These are phyloP conservation scores for Drosophila teissieri DNA, from an alignment of 1,140 invertebrate species.

Conservation along the genomic window DNA sequence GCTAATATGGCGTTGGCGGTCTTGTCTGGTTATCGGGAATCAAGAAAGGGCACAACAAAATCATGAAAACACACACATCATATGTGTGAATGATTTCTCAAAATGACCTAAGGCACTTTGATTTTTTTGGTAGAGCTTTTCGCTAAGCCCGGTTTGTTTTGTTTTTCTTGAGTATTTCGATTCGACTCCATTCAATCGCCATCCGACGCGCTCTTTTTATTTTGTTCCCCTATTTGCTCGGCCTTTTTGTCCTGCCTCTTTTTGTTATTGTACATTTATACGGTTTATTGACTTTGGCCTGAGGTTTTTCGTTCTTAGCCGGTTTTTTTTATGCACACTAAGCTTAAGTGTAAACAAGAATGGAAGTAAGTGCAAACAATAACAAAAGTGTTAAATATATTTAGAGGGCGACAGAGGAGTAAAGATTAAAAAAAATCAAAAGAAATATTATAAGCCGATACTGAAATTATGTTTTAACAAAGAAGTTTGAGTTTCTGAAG, in stretches of 20 bases:
- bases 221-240: slow-evolving; percentile 32
- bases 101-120: slow-evolving; percentile 42
- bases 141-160: slow-evolving; percentile 23
- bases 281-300: slow-evolving; percentile 74
- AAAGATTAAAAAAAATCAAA: background rate
- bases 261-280: slow-evolving; percentile 58
- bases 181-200: slow-evolving; percentile 9
- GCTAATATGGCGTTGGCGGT: slow-evolving; percentile 76
- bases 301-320: slow-evolving; percentile 31
- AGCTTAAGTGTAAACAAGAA: slow-evolving; percentile 61
- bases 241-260: slow-evolving; percentile 22
- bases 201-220: slow-evolving; percentile 32
- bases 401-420: slow-evolving; percentile 6
- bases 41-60: slow-evolving; percentile 40
- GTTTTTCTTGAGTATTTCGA: slow-evolving; percentile 1
- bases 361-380: slow-evolving; percentile 71
- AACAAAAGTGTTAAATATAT: slow-evolving; percentile 52
- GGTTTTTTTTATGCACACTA: slow-evolving; percentile 64
- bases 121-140: slow-evolving; percentile 26
- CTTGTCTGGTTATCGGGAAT: slow-evolving; percentile 61
- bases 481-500: too few species aligned
- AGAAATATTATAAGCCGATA: too few species aligned
- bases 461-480: too few species aligned
- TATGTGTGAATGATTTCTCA: slow-evolving; percentile 65
- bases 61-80: slow-evolving; percentile 49